Percentiles rank a stretch among this genome's conserved stretches.
phyloP scores from a whole-genome alignment of 2,113 vertebrate genomes.

The Psammodynastes pulverulentus region DNA sequence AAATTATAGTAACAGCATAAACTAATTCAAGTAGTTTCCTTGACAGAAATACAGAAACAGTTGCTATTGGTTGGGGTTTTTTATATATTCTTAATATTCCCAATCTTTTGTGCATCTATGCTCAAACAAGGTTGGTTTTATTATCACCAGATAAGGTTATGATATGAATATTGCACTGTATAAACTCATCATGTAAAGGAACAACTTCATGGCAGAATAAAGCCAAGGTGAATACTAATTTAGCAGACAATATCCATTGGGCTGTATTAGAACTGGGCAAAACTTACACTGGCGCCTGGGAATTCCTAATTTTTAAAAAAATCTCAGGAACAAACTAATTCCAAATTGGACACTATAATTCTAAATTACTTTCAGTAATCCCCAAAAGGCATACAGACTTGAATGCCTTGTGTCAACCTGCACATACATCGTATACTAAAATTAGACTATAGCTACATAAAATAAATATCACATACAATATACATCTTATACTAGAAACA shows the following conservation, averaged over 20 bases:
- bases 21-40: background rate
- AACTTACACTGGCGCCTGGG: background rate
- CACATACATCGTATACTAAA: conserved; percentile 57
- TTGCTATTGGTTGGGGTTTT: background rate
- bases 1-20: background rate
- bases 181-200: background rate
- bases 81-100: background rate
- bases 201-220: background rate
- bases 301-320: background rate
- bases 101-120: background rate
- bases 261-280: background rate
- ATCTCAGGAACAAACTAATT: conserved; percentile 13
- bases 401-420: conserved; percentile 53
- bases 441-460: conserved; percentile 47
- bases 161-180: background rate
- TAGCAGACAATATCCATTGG: background rate
- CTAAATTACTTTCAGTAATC: conserved; percentile 25
- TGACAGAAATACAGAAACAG: background rate
- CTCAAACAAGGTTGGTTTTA: background rate
- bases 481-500: conserved; percentile 61
- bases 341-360: conserved; percentile 25
- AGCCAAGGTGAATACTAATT: background rate
- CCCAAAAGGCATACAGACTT: conserved; percentile 10
- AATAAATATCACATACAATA: background rate
- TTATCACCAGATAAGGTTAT: background rate